These are phyloP conservation scores for Seriola aureovittata DNA, from an alignment of 2,113 vertebrate genomes.

Conservation along the genomic window DNA sequence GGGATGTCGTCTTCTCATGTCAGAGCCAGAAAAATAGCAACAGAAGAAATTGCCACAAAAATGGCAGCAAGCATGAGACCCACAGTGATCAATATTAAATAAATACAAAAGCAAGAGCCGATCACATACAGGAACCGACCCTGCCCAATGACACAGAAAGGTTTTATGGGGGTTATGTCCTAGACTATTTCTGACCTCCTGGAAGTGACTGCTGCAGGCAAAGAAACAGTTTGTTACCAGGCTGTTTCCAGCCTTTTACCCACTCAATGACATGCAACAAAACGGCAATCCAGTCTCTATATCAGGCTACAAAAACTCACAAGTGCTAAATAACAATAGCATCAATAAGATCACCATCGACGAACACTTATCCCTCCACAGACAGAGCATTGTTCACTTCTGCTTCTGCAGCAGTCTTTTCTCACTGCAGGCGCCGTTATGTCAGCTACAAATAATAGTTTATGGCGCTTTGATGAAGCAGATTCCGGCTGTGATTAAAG, in stretches of 20 bases:
- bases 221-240: no score
- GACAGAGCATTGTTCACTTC: not conserved
- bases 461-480: not conserved
- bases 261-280: not conserved
- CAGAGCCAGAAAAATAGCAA: no score
- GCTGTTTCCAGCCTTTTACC: not conserved
- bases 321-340: not conserved
- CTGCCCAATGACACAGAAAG: not conserved
- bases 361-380: not conserved
- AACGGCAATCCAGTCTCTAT: not conserved
- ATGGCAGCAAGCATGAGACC: not conserved
- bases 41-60: no score
- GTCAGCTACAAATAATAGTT: not conserved
- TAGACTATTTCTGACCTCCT: not conserved
- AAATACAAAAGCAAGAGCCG: not conserved
- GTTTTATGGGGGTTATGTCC: not conserved
- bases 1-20: no score
- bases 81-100: not conserved
- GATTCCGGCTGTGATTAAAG: constrained; percentile 51
- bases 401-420: not conserved
- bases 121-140: not conserved
- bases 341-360: not conserved
- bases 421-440: not conserved
- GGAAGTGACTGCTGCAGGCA: no score
- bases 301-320: not conserved